phyloP scores from a whole-genome alignment of 2,113 vertebrate species.

The Nettapus auritus region DNA sequence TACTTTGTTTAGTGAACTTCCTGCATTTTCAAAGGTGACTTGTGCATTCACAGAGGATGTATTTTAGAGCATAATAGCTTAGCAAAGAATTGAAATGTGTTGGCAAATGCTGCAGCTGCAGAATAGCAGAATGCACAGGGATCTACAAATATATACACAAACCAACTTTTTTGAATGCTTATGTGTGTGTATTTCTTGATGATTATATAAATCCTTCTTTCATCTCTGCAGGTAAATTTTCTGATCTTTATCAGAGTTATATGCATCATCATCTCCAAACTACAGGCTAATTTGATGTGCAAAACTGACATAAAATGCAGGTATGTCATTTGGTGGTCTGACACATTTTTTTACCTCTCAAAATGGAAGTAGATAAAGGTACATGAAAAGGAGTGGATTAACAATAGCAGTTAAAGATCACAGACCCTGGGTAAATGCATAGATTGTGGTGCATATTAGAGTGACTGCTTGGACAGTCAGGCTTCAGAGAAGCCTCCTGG shows the following conservation, averaged over 20 bases:
- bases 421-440: background rate
- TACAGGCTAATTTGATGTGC: constrained; percentile 89
- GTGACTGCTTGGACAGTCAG: background rate
- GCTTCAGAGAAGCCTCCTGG: background rate
- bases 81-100: background rate
- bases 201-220: background rate
- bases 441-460: background rate
- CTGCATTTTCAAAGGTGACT: background rate
- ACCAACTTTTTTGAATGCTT: background rate
- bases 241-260: constrained; percentile 90
- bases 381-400: background rate
- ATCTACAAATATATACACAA: background rate
- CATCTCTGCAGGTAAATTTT: constrained; percentile 84
- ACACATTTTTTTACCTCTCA: background rate
- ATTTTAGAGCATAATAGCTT: background rate
- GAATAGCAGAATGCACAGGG: background rate
- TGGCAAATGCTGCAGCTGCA: background rate
- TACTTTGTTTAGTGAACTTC: background rate
- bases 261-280: constrained; percentile 88
- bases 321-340: constrained; percentile 60
- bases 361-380: background rate
- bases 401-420: background rate
- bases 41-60: background rate
- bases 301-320: constrained; percentile 91
- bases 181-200: background rate